Evolutionary conservation across 2,888 invertebrate genomes (phyloP).

Genomic region (Synergus gifuensis): DNA sequence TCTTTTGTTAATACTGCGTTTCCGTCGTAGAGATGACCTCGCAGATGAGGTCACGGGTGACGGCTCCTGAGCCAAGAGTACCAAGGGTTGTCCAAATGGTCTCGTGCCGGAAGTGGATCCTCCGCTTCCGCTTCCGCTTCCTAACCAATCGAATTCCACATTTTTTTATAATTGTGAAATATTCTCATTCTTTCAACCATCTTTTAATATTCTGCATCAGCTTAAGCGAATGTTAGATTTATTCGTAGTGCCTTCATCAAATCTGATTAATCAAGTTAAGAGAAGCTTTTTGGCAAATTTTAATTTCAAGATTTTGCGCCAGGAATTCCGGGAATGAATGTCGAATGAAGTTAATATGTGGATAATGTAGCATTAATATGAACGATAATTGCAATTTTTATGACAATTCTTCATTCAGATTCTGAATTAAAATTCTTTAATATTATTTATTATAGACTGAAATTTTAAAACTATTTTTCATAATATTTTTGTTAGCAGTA

Average conservation of each 20-base stretch:
- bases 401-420: background rate
- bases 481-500: too few relatives aligned
- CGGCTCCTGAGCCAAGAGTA: slow-evolving; percentile 77
- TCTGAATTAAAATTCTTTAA: background rate
- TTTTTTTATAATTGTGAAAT: slow-evolving; percentile 38
- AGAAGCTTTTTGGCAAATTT: background rate
- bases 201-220: slow-evolving; percentile 4
- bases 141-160: slow-evolving; percentile 57
- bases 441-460: too few relatives aligned
- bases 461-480: background rate
- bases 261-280: background rate
- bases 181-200: background rate
- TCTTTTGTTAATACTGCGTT: slow-evolving; percentile 77
- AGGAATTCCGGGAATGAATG: background rate
- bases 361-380: background rate
- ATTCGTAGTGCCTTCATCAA: background rate
- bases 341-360: slow-evolving; percentile 3
- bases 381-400: background rate
- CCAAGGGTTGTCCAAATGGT: slow-evolving; percentile 90
- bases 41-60: slow-evolving; percentile 63
- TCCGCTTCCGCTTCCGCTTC: slow-evolving; percentile 73
- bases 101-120: slow-evolving; percentile 81
- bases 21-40: slow-evolving; percentile 61
- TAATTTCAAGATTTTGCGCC: slow-evolving; percentile 1
- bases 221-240: slow-evolving; percentile 6